Base-by-base conservation (phyloP, 1,140 invertebrate species). In the Ditylenchus dipsaci region DNA sequence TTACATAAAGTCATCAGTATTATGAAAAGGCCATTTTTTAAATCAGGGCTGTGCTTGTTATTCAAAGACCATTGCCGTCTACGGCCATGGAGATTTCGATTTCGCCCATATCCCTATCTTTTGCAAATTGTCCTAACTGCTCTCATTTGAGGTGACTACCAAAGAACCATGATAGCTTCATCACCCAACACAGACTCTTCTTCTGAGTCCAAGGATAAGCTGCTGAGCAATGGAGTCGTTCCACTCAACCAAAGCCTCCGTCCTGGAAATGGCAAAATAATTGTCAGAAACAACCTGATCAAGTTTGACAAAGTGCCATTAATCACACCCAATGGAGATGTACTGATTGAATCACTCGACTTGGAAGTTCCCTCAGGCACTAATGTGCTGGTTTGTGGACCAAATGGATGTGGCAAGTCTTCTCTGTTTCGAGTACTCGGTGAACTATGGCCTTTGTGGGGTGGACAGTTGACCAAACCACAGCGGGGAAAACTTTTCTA, bases 361-460 rank as follows among this genome's bases (percentile, higher is more conserved):
- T 94, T 97, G 80, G 91, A 95, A 87, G 92, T 95, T 8, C 89
- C 88, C 84, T 94, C 93, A 0, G 94, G 94, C 29, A 91, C 91
- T 85, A 97, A 97, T 86, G 93, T 97, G 0, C 84, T 97, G 3
- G 91, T 97, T 0, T 95, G 92, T 85, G 94, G 95, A 0, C 95
- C 95, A 17, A 98, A 98, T 83, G 95, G 95, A 0, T 95, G 94
- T 85, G 94, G 67, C 53, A 69, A 69, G 30, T 58, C 49, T 9
- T 69, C 67, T 21, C 57, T 69, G n/a, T 69, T 69, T 53, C 1
- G 67, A 70, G 67, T 69, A 65, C 63, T 81, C 33, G 83, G 78
- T 21, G 78, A 90, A 88, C 84, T 97, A 56, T 98, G 95, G 95
- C 95, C 95, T 0, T 86, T 95, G 60, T 96, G 94, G 88, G 91